Percentiles rank a stretch among this genome's conserved stretches.
These are phyloP conservation scores for Calliphora vomitoria DNA, from an alignment of 2,888 invertebrate species.

Conservation along the genomic window DNA sequence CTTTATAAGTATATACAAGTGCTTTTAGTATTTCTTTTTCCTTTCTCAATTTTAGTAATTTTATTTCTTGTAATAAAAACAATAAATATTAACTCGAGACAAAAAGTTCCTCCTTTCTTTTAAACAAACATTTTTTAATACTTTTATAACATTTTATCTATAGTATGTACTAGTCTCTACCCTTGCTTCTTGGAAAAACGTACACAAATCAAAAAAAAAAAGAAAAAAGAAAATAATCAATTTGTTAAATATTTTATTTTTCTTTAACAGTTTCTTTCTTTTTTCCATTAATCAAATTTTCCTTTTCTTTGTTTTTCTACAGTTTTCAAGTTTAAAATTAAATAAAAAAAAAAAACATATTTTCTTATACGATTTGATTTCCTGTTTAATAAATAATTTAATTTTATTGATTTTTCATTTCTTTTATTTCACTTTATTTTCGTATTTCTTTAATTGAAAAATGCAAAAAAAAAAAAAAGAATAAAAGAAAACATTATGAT, in stretches of 20 bases:
- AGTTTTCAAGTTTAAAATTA: constrained; percentile 35
- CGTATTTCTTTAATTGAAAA: constrained; percentile 62
- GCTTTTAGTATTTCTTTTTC: background rate
- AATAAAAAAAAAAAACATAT: constrained; percentile 25
- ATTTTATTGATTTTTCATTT: constrained; percentile 62
- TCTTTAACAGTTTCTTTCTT: background rate
- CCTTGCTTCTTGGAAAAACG: background rate
- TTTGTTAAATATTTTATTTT: constrained; percentile 18
- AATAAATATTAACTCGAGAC: background rate
- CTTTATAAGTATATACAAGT: background rate
- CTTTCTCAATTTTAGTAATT: background rate
- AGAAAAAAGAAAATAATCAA: background rate
- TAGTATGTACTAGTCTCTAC: background rate
- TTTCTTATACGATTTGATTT: constrained; percentile 58
- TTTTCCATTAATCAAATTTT: constrained; percentile 35
- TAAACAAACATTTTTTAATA: background rate
- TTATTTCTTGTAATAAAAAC: background rate
- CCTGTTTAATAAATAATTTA: constrained; percentile 68
- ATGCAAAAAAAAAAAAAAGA: background rate
- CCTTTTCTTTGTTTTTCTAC: constrained; percentile 14
- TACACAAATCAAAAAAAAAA: background rate
- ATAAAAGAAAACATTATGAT: constrained; percentile 3
- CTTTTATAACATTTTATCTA: background rate
- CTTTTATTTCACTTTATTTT: constrained; percentile 34
- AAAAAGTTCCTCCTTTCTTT: constrained; percentile 12